Conservation (phyloP, 2,888 invertebrate genomes). For the Adelognathus sp. region DNA sequence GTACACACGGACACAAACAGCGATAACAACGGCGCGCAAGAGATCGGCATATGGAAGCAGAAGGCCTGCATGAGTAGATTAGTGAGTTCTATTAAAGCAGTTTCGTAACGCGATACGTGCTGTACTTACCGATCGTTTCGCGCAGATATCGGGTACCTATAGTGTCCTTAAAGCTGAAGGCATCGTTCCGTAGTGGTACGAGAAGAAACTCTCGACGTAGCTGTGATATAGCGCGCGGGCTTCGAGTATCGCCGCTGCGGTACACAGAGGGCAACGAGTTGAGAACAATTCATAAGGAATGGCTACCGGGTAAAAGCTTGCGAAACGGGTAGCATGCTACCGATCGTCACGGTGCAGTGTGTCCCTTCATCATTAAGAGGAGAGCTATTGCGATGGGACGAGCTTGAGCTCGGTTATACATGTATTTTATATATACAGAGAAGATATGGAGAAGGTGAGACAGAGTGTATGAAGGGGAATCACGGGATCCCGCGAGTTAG, state of each 20-base stretch:
- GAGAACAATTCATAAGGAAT: constrained; percentile 61
- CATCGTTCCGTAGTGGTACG: constrained; percentile 41
- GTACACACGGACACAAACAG: neutral
- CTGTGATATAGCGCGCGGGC: constrained; percentile 19
- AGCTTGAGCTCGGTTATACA: neutral
- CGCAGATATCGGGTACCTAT: constrained; percentile 54
- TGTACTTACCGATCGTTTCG: constrained; percentile 62
- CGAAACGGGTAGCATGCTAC: constrained; percentile 49
- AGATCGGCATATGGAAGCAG: constrained; percentile 15
- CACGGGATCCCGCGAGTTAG: constrained; percentile 47
- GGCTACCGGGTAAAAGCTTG: constrained; percentile 54
- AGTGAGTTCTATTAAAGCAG: constrained; percentile 62
- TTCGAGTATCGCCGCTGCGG: neutral
- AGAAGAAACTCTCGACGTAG: constrained; percentile 38
- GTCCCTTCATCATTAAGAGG: constrained; percentile 59
- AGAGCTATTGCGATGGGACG: constrained; percentile 34
- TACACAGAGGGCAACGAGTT: neutral
- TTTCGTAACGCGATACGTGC: constrained; percentile 64
- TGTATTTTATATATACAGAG: too few species aligned
- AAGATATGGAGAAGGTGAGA: neutral
- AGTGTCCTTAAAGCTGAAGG: constrained; percentile 41
- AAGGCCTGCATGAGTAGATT: constrained; percentile 59
- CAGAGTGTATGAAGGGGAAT: constrained; percentile 15
- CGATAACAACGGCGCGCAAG: constrained; percentile 3
- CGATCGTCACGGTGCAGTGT: constrained; percentile 52